Percentiles rank a stretch among this genome's conserved stretches.
Evolutionary conservation across 2,888 invertebrate species (phyloP).

Genomic region (Zhuqinia jingwanae): DNA sequence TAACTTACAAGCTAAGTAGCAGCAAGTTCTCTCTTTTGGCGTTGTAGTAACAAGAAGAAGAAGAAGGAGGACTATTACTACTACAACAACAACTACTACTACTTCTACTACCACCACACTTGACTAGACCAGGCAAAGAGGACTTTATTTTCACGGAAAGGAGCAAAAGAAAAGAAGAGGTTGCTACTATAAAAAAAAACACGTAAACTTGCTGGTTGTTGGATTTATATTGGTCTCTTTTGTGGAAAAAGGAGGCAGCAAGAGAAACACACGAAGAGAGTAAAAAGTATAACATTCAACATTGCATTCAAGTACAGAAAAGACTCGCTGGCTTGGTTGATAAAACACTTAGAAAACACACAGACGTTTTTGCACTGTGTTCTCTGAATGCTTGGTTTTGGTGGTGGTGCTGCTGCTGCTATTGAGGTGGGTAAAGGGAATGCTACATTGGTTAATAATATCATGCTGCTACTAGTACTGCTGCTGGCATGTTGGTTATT

Average conservation of each 20-base stretch:
- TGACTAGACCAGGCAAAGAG: conserved; percentile 18
- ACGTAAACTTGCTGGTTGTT: conserved; percentile 9
- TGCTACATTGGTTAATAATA: no score
- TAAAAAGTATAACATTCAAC: neutral
- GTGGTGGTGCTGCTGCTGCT: neutral
- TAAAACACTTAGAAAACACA: neutral
- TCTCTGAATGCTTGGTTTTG: neutral
- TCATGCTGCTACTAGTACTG: no score
- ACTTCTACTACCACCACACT: neutral
- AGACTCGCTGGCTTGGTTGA: neutral
- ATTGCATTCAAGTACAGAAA: no score
- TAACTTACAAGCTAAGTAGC: conserved; percentile 6
- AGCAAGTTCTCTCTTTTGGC: neutral
- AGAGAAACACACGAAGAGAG: neutral
- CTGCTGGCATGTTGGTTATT: no score
- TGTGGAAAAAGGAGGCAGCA: neutral
- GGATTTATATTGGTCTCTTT: conserved; percentile 12
- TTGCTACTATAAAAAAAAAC: conserved; percentile 9
- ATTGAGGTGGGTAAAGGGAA: no score
- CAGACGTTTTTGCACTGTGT: neutral
- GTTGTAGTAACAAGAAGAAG: no score
- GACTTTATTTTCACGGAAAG: neutral
- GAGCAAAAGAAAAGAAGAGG: neutral
- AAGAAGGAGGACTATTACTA: neutral
- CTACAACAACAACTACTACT: neutral